Evolutionary conservation across 2,113 vertebrate genomes (phyloP).

Genomic region (Holacanthus passer): DNA sequence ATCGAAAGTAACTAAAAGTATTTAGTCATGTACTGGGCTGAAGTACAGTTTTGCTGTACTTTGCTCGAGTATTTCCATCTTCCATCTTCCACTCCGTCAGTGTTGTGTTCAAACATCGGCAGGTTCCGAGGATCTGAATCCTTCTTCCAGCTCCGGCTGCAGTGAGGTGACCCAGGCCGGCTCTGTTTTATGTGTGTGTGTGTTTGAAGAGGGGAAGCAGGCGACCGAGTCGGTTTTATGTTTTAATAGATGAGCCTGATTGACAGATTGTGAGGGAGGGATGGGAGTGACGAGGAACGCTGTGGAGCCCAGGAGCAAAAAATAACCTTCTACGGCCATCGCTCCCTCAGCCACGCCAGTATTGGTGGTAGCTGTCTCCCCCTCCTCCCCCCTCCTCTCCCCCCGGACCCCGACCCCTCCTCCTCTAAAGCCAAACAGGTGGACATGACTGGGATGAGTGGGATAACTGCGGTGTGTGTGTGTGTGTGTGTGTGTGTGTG

Average conservation of each 20-base stretch:
- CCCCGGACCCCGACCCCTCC: constrained; percentile 51
- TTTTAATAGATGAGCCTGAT: constrained; percentile 52
- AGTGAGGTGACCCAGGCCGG: constrained; percentile 20
- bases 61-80: background rate
- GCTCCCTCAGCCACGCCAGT: constrained; percentile 36
- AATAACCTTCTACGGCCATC: constrained; percentile 86
- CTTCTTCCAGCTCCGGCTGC: background rate
- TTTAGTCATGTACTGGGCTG: background rate
- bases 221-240: constrained; percentile 26
- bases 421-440: constrained; percentile 78
- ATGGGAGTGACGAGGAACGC: constrained; percentile 51
- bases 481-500: constrained; percentile 33
- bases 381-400: constrained; percentile 43
- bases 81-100: too few species aligned
- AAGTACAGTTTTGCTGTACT: background rate
- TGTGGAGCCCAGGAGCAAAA: constrained; percentile 66
- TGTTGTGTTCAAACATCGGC: too few species aligned
- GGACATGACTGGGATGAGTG: constrained; percentile 81
- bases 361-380: constrained; percentile 76
- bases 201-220: background rate
- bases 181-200: constrained; percentile 7
- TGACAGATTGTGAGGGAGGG: constrained; percentile 52
- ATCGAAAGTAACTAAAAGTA: background rate
- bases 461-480: constrained; percentile 72
- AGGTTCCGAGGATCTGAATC: background rate